Evolutionary conservation across 2,888 invertebrate genomes (phyloP).

Genomic region (Endotricha flammealis): DNA sequence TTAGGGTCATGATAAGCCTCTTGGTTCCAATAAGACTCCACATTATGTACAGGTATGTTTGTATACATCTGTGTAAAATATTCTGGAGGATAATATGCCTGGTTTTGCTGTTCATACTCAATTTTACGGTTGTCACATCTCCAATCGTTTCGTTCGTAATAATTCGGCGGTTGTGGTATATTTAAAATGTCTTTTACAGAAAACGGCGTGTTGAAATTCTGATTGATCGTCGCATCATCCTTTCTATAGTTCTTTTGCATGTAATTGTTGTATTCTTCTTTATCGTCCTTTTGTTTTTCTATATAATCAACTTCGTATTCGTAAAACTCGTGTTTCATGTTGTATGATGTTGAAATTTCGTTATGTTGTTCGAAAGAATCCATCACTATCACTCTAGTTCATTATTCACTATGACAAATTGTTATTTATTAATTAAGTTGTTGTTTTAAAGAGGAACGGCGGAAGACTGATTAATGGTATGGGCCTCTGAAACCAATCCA

Average conservation of each 20-base stretch:
- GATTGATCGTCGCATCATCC: conserved; percentile 38
- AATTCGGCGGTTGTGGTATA: conserved; percentile 49
- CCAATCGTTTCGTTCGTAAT: conserved; percentile 60
- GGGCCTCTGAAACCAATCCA: conserved; percentile 58
- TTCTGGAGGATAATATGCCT: conserved; percentile 47
- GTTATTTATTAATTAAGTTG: conserved; percentile 48
- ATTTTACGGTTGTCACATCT: conserved; percentile 46
- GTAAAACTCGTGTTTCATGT: conserved; percentile 53
- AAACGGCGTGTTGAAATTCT: conserved; percentile 55
- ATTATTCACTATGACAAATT: conserved; percentile 46
- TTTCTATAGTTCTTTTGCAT: conserved; percentile 44
- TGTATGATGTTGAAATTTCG: conserved; percentile 57
- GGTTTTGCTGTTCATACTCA: conserved; percentile 50
- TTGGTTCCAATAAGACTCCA: conserved; percentile 57
- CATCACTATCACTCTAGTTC: conserved; percentile 47
- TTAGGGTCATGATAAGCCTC: conserved; percentile 56
- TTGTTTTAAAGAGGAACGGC: conserved; percentile 51
- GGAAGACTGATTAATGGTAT: conserved; percentile 68
- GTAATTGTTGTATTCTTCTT: conserved; percentile 30
- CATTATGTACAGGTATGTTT: conserved; percentile 50
- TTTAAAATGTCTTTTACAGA: conserved; percentile 66
- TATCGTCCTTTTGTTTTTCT: conserved; percentile 35
- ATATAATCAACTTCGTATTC: conserved; percentile 34
- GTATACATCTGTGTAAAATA: conserved; percentile 53
- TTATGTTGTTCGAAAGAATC: conserved; percentile 61